Conservation (phyloP, 53 echinoderm and acorn worm species). For the Stichopus horrens region DNA sequence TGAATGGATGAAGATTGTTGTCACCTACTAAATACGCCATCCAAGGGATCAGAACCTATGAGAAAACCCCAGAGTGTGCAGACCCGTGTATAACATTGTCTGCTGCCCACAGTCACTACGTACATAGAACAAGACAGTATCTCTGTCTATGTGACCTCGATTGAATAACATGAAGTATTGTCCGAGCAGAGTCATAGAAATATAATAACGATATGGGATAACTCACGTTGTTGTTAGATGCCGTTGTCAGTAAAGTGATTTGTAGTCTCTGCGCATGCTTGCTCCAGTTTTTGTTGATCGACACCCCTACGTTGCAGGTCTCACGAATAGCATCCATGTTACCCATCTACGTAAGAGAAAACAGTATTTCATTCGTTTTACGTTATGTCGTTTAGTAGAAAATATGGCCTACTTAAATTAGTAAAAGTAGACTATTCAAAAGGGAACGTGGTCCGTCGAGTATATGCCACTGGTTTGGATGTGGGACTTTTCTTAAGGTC, state of each 20-base stretch:
- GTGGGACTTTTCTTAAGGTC: slow-evolving; percentile 8
- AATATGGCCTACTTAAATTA: slow-evolving; percentile 4
- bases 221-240: slow-evolving; percentile 29
- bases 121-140: slow-evolving; percentile 6
- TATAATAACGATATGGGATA: neutral
- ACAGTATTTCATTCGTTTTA: slow-evolving; percentile 20
- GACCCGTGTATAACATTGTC: too few relatives aligned
- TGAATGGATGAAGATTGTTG: neutral
- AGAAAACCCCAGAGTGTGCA: neutral
- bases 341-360: slow-evolving; percentile 28
- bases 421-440: slow-evolving; percentile 23
- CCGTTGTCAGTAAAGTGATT: slow-evolving; percentile 25
- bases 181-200: neutral
- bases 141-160: slow-evolving; percentile 3
- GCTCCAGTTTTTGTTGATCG: slow-evolving; percentile 39
- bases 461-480: slow-evolving; percentile 19
- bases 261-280: slow-evolving; percentile 26
- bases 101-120: neutral
- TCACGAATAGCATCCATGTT: slow-evolving; percentile 30
- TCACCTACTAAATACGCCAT: neutral
- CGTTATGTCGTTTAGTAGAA: neutral
- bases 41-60: neutral
- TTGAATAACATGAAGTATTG: slow-evolving; percentile 1
- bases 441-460: slow-evolving; percentile 22
- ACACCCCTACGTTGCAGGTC: slow-evolving; percentile 17